Evolutionary conservation across 2,113 vertebrate genomes (phyloP).

Genomic region (Labeo rohita): DNA sequence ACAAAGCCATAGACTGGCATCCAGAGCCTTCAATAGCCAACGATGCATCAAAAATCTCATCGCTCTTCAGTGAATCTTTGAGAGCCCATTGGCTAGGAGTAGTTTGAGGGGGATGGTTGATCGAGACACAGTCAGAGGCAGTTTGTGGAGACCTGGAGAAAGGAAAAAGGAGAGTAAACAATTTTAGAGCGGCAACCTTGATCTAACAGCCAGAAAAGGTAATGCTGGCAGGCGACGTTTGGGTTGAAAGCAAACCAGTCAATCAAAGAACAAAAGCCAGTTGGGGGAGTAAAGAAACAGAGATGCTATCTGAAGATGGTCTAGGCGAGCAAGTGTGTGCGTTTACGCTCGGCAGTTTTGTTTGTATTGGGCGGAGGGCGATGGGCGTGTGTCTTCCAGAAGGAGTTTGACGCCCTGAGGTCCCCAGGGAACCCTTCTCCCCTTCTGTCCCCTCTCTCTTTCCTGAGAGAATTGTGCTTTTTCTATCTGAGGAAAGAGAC

Average conservation of each 20-base stretch:
- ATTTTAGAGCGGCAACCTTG: conserved; percentile 9
- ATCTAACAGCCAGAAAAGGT: neutral
- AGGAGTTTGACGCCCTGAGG: conserved; percentile 55
- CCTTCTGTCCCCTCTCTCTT: conserved; percentile 69
- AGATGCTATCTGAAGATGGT: conserved; percentile 73
- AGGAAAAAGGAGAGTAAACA: conserved; percentile 12
- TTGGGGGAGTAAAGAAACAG: conserved; percentile 58
- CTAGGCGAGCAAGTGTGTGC: conserved; percentile 50
- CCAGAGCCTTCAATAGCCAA: conserved; percentile 28
- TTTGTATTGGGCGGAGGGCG: conserved; percentile 75
- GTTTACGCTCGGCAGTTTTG: conserved; percentile 61
- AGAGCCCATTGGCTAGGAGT: conserved; percentile 75
- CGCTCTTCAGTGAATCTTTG: conserved; percentile 76
- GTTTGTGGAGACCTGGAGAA: conserved; percentile 84
- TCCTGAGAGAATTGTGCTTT: conserved; percentile 80
- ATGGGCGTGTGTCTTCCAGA: conserved; percentile 57
- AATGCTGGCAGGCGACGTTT: neutral
- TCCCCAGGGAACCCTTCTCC: conserved; percentile 67
- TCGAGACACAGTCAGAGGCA: conserved; percentile 83
- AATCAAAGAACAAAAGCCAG: conserved; percentile 69
- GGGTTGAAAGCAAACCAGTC: conserved; percentile 54
- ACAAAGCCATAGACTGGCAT: neutral
- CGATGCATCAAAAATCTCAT: neutral
- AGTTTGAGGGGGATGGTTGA: conserved; percentile 75
- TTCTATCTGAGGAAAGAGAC: conserved; percentile 84